Percentiles rank a stretch among this genome's conserved stretches.
phyloP scores from a whole-genome alignment of 2,888 invertebrate species.

The Nomada ferruginata region DNA sequence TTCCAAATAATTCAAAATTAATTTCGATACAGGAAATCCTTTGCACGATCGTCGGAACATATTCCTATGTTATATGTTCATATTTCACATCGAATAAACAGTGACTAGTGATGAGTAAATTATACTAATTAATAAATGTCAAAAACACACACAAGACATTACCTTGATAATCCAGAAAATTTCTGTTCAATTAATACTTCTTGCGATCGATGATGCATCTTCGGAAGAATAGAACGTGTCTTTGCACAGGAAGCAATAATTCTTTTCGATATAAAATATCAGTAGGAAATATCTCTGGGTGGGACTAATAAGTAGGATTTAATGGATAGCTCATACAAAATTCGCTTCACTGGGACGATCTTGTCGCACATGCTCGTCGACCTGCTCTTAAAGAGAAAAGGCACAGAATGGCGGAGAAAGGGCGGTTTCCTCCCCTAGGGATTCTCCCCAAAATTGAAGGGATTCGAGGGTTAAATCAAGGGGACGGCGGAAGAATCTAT shows the following conservation, averaged over 20 bases:
- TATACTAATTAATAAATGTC: too few relatives aligned
- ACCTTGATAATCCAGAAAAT: too few relatives aligned
- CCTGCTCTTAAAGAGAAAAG: constrained; percentile 23
- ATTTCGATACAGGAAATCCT: too few relatives aligned
- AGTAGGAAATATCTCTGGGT: constrained; percentile 4
- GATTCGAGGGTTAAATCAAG: constrained; percentile 45
- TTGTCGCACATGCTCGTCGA: constrained; percentile 7
- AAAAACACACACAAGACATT: too few relatives aligned
- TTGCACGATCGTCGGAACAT: too few relatives aligned
- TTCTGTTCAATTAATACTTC: too few relatives aligned
- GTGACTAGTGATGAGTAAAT: too few relatives aligned
- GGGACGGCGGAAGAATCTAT: constrained; percentile 19
- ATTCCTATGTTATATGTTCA: too few relatives aligned
- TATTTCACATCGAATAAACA: too few relatives aligned
- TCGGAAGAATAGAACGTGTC: background rate
- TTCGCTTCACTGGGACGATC: constrained; percentile 3
- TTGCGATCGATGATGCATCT: too few relatives aligned
- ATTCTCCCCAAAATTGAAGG: constrained; percentile 48
- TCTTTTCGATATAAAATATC: constrained; percentile 27
- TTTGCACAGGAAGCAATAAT: background rate
- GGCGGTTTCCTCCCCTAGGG: constrained; percentile 52
- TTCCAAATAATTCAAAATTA: too few relatives aligned
- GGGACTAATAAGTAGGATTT: constrained; percentile 40
- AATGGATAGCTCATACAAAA: constrained; percentile 24
- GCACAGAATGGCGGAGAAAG: constrained; percentile 41